A percentile compares a stretch with the other conserved stretches of the same genome.
Conservation (phyloP, 2,113 vertebrate genomes). For the Antennarius striatus region DNA sequence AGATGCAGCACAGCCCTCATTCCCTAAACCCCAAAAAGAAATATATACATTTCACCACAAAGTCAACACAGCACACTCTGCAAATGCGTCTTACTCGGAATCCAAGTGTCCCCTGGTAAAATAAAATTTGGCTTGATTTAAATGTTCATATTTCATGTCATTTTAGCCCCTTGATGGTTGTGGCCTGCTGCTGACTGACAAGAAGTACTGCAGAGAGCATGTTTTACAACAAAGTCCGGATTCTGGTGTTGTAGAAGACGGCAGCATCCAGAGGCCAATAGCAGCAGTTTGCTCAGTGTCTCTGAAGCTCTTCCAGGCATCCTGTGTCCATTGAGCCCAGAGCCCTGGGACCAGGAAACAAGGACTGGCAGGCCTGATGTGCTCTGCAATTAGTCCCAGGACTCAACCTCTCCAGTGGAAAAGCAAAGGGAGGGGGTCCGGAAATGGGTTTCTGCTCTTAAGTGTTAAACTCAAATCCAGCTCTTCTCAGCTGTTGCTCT, state of each 20-base stretch:
- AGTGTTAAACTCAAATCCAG: constrained; percentile 41
- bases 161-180: constrained; percentile 27
- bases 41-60: constrained; percentile 42
- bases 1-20: constrained; percentile 35
- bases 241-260: constrained; percentile 48
- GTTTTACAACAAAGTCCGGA: constrained; percentile 69
- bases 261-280: constrained; percentile 61
- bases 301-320: constrained; percentile 62
- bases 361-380: constrained; percentile 62
- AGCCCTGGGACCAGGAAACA: constrained; percentile 65
- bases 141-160: constrained; percentile 32
- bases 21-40: constrained; percentile 26
- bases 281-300: constrained; percentile 58
- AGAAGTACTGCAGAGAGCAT: constrained; percentile 24
- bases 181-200: constrained; percentile 52
- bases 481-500: constrained; percentile 12
- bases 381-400: constrained; percentile 57
- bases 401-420: constrained; percentile 49
- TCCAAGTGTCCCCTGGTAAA: constrained; percentile 38
- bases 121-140: constrained; percentile 43
- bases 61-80: constrained; percentile 40
- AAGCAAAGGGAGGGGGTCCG: constrained; percentile 42
- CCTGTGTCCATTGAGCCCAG: constrained; percentile 52
- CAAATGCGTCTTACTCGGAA: constrained; percentile 40
- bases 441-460: constrained; percentile 30